phyloP scores from a whole-genome alignment of 2,888 invertebrate species.

The Ephialtes manifestator region DNA sequence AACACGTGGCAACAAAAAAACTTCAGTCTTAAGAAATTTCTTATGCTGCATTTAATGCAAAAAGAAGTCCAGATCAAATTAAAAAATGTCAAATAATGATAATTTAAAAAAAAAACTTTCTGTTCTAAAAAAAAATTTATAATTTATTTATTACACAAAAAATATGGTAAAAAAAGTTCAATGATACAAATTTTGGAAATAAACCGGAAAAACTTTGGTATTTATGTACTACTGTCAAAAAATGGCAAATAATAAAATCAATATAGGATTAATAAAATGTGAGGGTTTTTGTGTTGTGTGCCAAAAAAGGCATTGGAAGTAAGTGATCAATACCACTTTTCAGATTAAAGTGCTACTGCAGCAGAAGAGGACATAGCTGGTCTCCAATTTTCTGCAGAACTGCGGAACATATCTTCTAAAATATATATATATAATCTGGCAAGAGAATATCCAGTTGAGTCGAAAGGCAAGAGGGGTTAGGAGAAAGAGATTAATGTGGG shows the following conservation, averaged over 20 bases:
- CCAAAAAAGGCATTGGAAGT: neutral
- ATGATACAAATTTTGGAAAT: conserved; percentile 3
- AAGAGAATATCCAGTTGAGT: neutral
- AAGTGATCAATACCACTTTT: conserved; percentile 50
- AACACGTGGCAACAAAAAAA: neutral
- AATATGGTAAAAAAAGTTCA: too few species aligned
- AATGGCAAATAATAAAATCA: conserved; percentile 6
- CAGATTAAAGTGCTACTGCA: conserved; percentile 33
- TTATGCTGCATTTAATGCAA: neutral
- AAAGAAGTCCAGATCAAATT: neutral
- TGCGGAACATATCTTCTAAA: neutral
- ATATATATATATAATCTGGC: neutral
- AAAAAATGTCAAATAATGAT: too few species aligned
- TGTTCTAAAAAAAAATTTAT: too few species aligned
- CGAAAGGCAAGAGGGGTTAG: neutral
- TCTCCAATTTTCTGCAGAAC: neutral
- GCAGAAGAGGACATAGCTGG: neutral
- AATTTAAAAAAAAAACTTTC: too few species aligned
- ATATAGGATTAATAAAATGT: conserved; percentile 14
- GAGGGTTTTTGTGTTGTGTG: neutral
- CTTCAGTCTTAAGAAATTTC: conserved; percentile 17
- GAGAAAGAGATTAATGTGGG: conserved; percentile 48
- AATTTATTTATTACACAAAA: too few species aligned
- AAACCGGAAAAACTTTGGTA: neutral
- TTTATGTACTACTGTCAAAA: conserved; percentile 3